Evolutionary conservation across 2,113 vertebrate species (phyloP), one percentile per base, ranked within the genome.

Genomic region (Scartelaos histophorus): DNA sequence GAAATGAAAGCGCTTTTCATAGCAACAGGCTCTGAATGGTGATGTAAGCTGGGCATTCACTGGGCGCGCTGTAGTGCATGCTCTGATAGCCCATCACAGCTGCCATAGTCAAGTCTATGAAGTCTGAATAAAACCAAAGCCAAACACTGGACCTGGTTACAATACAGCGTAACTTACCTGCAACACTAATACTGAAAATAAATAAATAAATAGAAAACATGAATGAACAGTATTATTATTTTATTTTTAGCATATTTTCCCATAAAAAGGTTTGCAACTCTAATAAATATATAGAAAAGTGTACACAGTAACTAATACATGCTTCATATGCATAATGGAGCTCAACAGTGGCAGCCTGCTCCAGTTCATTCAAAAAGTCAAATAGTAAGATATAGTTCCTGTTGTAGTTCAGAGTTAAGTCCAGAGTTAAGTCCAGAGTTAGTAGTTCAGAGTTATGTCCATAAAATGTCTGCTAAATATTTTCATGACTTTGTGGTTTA

Each of bases 1-100:
- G 90, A 92, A 92, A 88, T 89, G 88, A 92, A 92, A 92, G 87
- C 53, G 74, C 88, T 87, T 91, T 90, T 90, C 89, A 87, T 85
- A 87, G 87, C 88, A 84, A 84, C 86, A 82, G 67, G 77, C 78
- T 81, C 76, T 85, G 88, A 91, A 90, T 88, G 85, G 86, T 79
- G 86, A 89, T 87, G 78, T 84, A 78, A 91, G 86, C 87, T 64
- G 22, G 66, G 67, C 82, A 82, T 88, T 87, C 80, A 78, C 65
- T 66, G 54, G 75, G 76, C 78, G 78, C 43, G 19, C 58, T 34
- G 17, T 61, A 68, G 70, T 69, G 66, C 61, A 71, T 24, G 19
- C 72, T 76, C 65, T 19, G 57, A 78, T 29, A 64, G 78, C 72
- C 60, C 53, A 65, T 75, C 60, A 35, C 74, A 56, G 72, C 69